Evolutionary conservation across 2,888 invertebrate genomes (phyloP), one percentile per base, ranked within the genome.

Genomic region (Chironomus riparius): DNA sequence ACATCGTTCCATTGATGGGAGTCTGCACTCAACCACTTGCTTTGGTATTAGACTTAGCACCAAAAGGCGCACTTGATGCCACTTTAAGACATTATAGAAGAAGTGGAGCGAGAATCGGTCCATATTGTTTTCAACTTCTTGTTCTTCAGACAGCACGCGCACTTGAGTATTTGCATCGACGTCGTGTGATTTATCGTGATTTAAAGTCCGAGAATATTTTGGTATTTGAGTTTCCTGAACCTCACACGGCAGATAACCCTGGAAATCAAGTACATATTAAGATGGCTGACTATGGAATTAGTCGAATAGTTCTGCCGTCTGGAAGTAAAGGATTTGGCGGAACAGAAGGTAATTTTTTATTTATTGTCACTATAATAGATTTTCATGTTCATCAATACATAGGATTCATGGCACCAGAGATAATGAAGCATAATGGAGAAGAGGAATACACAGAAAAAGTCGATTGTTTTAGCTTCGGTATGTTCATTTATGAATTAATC

Each of bases 391-490:
- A 38, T 38, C 1, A 2, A 7, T 10, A 38, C 5, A 38, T 10
- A 38, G 38, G 38, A 10, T 99, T 98, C 83, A 99, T 99, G 95
- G 99, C 98, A 2, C 99, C 98, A 0, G 98, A 99, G 86, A 98
- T 99, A 78, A 95, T 98, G 87, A 88, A 95, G 70, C 97, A 96
- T 83, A 98, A 98, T 82, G 99, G 99, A 0, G 98, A 98, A 83
- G 97, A 98, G 82, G 97, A 98, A 80, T 99, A 99, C 80, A 98
- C 97, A 0, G 97, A 98, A 81, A 98, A 98, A 88, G 97, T 98
- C 77, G 98, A 99, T 82, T 97, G 97, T 79, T 99, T 98, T 85
- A 98, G 98, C 0, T 98, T 97, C 85, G 98, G 98, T 18, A 98
- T 99, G 98, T 92, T 98, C 81, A 87, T 98, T 79, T 99, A 98